A percentile compares a stretch with the other conserved stretches of the same genome.
Conservation (phyloP, 2,113 vertebrate species). For the Craseonycteris thonglongyai region DNA sequence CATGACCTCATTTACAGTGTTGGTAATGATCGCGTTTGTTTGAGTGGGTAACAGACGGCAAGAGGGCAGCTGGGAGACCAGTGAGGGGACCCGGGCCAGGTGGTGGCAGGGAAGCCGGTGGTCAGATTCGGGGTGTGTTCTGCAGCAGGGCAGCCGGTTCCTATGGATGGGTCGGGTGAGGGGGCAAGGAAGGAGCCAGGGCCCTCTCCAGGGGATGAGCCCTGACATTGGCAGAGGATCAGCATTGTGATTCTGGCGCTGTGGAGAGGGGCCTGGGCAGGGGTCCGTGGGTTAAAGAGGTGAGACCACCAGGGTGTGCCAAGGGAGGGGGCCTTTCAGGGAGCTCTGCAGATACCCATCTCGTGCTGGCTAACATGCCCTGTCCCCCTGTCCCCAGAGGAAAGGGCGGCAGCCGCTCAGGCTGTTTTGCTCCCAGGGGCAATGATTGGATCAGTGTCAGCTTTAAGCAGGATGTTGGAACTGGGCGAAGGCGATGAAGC, state of each 20-base stretch:
- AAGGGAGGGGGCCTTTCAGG: neutral
- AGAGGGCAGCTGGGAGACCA: rapidly evolving
- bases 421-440: neutral
- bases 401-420: neutral
- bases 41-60: neutral
- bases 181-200: rapidly evolving
- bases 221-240: neutral
- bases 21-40: neutral
- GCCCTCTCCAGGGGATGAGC: neutral
- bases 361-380: rapidly evolving
- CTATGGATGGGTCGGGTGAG: neutral
- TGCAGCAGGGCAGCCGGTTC: neutral
- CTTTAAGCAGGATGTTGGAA: neutral
- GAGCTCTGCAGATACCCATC: no score
- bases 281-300: neutral
- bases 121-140: no score
- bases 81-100: no score
- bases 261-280: neutral
- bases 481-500: neutral
- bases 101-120: neutral
- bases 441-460: neutral
- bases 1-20: neutral
- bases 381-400: neutral
- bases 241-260: neutral
- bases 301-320: neutral